Evolutionary conservation across 2,888 invertebrate species (phyloP).

Genomic region (Hypomecis atomaria): DNA sequence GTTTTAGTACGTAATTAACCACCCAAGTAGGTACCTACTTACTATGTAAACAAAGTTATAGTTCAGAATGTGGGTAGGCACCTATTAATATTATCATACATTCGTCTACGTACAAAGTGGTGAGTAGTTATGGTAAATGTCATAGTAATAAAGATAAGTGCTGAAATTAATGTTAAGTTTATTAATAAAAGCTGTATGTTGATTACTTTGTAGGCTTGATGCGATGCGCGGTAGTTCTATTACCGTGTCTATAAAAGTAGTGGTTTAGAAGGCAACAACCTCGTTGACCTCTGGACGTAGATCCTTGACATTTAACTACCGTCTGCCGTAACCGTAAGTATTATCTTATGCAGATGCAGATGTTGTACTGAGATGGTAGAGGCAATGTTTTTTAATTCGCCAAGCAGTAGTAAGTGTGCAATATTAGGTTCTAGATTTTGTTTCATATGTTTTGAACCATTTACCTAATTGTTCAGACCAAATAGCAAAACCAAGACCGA

Average conservation of each 20-base stretch:
- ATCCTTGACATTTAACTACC: neutral
- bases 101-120: neutral
- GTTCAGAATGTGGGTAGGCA: neutral
- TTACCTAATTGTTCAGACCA: too few species aligned
- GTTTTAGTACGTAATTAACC: neutral
- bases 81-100: neutral
- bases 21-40: neutral
- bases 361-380: too few species aligned
- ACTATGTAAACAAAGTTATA: neutral
- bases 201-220: slow-evolving; percentile 6
- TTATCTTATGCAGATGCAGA: too few species aligned
- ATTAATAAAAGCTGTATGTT: slow-evolving; percentile 2
- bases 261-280: slow-evolving; percentile 2
- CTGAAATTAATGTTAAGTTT: slow-evolving; percentile 1
- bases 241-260: neutral
- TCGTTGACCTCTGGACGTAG: neutral
- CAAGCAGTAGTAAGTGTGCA: too few species aligned
- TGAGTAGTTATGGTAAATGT: neutral
- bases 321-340: too few species aligned
- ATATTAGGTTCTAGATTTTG: too few species aligned
- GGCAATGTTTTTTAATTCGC: too few species aligned
- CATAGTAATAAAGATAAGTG: slow-evolving; percentile 4
- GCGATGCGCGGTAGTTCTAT: neutral
- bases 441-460: too few species aligned
- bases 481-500: too few species aligned